These are phyloP conservation scores for Peucedramus taeniatus DNA, from an alignment of 2,113 vertebrate genomes.

Conservation along the genomic window DNA sequence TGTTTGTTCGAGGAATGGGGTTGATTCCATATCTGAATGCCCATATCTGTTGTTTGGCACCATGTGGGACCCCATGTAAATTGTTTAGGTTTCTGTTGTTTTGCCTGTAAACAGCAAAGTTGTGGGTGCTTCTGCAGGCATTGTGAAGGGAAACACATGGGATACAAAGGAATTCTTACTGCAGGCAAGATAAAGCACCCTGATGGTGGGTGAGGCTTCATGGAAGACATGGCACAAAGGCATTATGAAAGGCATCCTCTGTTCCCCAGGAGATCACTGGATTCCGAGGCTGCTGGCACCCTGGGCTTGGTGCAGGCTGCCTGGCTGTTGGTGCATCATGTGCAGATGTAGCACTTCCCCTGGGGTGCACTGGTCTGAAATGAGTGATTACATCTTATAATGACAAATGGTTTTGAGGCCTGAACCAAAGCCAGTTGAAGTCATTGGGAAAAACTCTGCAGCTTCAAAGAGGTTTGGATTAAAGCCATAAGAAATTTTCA, in stretches of 20 bases:
- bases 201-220: background rate
- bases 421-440: background rate
- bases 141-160: fast-evolving
- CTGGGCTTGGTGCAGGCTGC: background rate
- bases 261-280: background rate
- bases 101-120: background rate
- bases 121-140: background rate
- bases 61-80: fast-evolving
- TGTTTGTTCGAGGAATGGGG: background rate
- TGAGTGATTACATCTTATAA: background rate
- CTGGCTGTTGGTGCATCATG: background rate
- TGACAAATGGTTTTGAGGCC: background rate
- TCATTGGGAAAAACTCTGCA: background rate
- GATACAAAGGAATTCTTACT: background rate
- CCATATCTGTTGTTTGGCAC: background rate
- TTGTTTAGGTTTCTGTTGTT: background rate
- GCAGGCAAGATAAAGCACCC: background rate
- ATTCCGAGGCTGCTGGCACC: background rate
- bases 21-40: background rate
- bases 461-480: background rate
- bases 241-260: background rate
- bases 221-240: fast-evolving
- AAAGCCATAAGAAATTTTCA: background rate
- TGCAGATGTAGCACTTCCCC: background rate
- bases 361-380: background rate